These are phyloP conservation scores for Enteromius argenteus DNA, from an alignment of 2,797 vertebrate species.

Conservation along the genomic window DNA sequence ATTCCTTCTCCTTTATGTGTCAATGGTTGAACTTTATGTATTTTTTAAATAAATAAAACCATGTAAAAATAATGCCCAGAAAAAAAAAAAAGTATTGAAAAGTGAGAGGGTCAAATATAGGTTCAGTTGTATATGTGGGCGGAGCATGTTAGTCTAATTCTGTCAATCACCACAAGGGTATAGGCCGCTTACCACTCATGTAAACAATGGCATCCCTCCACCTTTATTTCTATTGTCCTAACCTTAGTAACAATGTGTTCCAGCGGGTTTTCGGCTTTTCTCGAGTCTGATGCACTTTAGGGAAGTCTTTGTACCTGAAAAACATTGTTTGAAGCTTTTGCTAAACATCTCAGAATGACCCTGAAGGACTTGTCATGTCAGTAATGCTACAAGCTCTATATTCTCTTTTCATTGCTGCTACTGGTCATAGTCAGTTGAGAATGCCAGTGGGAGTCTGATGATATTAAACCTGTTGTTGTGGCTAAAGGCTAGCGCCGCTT, in stretches of 20 bases:
- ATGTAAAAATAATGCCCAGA: neutral
- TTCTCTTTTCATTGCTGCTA: neutral
- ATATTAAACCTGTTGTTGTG: slow-evolving; percentile 35
- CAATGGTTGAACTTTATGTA: neutral
- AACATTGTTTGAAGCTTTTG: neutral
- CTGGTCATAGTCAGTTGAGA: neutral
- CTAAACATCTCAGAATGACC: neutral
- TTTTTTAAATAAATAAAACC: neutral
- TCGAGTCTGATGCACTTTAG: neutral
- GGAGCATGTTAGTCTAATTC: neutral
- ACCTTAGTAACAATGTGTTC: neutral
- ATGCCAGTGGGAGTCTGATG: neutral
- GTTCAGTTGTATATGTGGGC: neutral
- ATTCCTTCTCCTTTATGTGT: neutral
- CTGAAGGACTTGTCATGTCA: slow-evolving; percentile 5
- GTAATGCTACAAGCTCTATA: neutral
- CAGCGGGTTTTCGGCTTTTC: neutral
- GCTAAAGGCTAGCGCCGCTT: neutral
- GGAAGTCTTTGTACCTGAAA: neutral
- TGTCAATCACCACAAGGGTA: neutral
- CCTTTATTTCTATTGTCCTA: neutral
- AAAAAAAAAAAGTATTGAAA: too few relatives aligned
- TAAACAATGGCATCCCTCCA: slow-evolving; percentile 2
- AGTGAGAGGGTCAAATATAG: neutral
- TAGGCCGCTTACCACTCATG: neutral